Base-by-base conservation (phyloP, 2,797 vertebrate species). In the Tiaroga cobitis region DNA sequence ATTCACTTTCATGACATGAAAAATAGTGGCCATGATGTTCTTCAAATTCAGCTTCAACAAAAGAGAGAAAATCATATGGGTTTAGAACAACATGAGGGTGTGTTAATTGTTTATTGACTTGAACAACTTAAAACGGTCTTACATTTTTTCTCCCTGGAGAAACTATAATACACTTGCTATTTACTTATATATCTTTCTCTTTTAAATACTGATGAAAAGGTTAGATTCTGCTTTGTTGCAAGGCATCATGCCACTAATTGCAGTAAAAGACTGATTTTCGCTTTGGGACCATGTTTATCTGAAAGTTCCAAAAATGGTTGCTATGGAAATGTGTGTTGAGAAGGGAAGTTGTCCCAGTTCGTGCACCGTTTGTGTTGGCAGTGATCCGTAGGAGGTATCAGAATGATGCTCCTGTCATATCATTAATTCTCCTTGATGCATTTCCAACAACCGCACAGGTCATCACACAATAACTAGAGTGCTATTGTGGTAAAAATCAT, bases 251-350 rank as follows among this genome's bases (percentile, higher is more conserved):
- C 21, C 72, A 65, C 63, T 79, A 80, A 75, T 16, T 11, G 21
- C 16, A 46, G 69, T 54, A 78, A 77, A 86, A 86, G 70, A 74
- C 51, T 34, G 63, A 32, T 77, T 88, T 49, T 43, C 13, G 21
- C 54, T 76, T 56, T 68, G 54, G 73, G 83, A 74, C 21, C 15
- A n/a, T 70, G 39, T 79, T 83, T 72, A 73, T 81, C 67, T 80
- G 73, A 88, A 90, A 89, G 84, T 87, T 88, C 61, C 70, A 70
- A 81, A 81, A 54, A 69, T 75, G 82, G 90, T 92, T 91, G 84
- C 90, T 83, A 91, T 92, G 88, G 91, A 89, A 91, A 91, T 87
- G 29, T 80, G 43, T 73, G 51, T 70, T 37, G 77, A 81, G 72
- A 82, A 81, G 78, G 75, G 79, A 85, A 88, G 84, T 72, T 82